Evolutionary conservation across 2,888 invertebrate genomes (phyloP).

Genomic region (Rhyacophila evoluta): DNA sequence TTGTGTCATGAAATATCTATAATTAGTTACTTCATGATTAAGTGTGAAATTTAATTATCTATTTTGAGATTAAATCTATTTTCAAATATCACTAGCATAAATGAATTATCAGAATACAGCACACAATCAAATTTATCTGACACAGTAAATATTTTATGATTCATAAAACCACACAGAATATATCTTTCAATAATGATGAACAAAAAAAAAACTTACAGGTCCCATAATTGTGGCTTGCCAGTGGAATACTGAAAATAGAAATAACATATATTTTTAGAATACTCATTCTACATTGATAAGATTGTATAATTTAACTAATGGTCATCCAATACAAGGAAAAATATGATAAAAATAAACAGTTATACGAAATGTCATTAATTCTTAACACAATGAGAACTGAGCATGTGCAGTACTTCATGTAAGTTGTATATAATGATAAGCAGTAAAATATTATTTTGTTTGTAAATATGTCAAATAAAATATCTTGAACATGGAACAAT

Average conservation of each 20-base stretch:
- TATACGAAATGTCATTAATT: no score
- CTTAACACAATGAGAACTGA: background rate
- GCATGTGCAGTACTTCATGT: constrained; percentile 9
- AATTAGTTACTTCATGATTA: no score
- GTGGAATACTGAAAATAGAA: constrained; percentile 92
- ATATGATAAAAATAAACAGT: constrained; percentile 28
- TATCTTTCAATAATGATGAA: background rate
- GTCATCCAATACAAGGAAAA: constrained; percentile 6
- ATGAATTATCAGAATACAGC: no score
- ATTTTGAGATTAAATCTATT: no score
- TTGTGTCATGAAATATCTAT: no score
- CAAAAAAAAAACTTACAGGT: constrained; percentile 82
- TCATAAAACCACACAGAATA: constrained; percentile 40
- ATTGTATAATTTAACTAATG: background rate
- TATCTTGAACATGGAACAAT: no score
- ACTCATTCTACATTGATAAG: background rate
- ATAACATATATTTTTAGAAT: constrained; percentile 53
- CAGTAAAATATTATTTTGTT: background rate
- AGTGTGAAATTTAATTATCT: no score
- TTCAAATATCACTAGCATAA: no score
- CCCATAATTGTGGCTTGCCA: constrained; percentile 99
- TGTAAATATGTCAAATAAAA: background rate
- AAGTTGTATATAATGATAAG: background rate
- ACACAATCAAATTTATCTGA: no score
- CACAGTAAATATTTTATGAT: background rate